These are phyloP conservation scores for Chloroceryle amazona DNA, from an alignment of 2,797 vertebrate genomes.

Conservation along the genomic window DNA sequence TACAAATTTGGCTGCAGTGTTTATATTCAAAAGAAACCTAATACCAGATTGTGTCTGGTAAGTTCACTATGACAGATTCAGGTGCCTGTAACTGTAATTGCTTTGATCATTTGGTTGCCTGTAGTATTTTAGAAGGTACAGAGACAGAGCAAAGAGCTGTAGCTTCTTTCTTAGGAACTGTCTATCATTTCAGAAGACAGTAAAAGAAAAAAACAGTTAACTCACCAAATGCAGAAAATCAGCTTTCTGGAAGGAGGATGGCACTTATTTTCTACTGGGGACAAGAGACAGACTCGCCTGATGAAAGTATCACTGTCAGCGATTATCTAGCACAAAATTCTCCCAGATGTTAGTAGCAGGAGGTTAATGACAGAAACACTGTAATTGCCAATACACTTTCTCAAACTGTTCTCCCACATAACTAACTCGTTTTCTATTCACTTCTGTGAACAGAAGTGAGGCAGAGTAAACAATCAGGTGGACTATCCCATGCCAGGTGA, in stretches of 20 bases:
- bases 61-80: not conserved
- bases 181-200: not conserved
- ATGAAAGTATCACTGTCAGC: not conserved
- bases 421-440: conserved; percentile 15
- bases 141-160: not conserved
- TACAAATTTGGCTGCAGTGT: not conserved
- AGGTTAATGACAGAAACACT: not conserved
- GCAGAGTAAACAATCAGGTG: not conserved
- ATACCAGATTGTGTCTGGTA: not conserved
- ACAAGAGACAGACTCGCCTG: not conserved
- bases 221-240: not conserved
- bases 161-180: not conserved
- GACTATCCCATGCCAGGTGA: not conserved
- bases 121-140: not conserved
- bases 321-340: not conserved
- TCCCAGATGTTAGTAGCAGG: not conserved
- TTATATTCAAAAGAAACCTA: not conserved
- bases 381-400: not conserved
- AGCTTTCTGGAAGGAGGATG: not conserved
- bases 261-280: not conserved
- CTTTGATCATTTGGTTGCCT: not conserved
- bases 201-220: not conserved
- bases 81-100: not conserved
- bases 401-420: not conserved
- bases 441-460: not conserved